Evolutionary conservation across 2,797 vertebrate species (phyloP), one percentile per base, ranked within the genome.

Genomic region (Synanceia verrucosa): DNA sequence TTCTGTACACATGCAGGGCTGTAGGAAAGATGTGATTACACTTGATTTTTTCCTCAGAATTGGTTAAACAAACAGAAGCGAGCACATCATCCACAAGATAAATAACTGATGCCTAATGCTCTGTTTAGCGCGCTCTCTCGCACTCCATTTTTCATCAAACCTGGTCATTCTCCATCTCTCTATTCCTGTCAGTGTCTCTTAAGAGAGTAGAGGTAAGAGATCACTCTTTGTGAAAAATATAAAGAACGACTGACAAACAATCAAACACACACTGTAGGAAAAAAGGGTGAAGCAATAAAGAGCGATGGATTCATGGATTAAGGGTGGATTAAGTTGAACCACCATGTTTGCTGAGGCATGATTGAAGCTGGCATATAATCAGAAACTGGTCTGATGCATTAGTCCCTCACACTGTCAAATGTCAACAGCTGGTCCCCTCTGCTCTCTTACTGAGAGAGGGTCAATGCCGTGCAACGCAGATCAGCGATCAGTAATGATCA

Each of bases 281-380:
- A 63, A 78, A 59, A 26, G 61, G 60, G 63, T 6, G 41, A 48
- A 71, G 56, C 26, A 33, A 39, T 47, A 62, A 62, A 74, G 65
- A 62, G n/a, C 7, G 50, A 61, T 66, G 63, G 77, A 71, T 81
- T 83, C 58, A 75, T 74, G 83, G 85, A 89, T 85, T 88, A 75
- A 46, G 58, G 55, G 57, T 50, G 79, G 85, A 88, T 91, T 92
- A 83, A 81, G 76, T 60, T 23, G 29, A 85, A 71, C 67, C 34
- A 23, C 76, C 79, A 76, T 85, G 82, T 84, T 83, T 76, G 64
- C 58, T 31, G 55, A 73, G 51, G 65, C 81, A 62, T 78, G 78
- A 86, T 81, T 84, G 70, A 81, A 82, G 73, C 80, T 75, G 81
- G 58, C 72, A 62, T 70, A 62, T 79, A 79, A 79, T 86, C 77